phyloP scores from a whole-genome alignment of 2,113 vertebrate genomes.

The Eublepharis macularius region DNA sequence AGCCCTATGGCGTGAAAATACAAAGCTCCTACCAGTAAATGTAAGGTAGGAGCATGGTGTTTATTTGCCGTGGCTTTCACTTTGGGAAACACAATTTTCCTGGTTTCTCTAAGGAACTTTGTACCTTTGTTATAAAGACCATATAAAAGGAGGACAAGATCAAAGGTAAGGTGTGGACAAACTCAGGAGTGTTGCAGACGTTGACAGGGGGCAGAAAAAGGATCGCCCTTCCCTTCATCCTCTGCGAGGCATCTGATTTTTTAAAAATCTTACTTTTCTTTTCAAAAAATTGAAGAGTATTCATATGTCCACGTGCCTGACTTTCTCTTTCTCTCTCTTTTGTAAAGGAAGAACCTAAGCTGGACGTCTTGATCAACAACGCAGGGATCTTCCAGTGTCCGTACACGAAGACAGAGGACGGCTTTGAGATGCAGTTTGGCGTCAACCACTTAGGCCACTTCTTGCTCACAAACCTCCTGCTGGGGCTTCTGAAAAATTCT shows the following conservation, averaged over 20 bases:
- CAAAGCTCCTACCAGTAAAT: background rate
- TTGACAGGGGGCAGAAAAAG: background rate
- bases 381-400: slow-evolving; percentile 95
- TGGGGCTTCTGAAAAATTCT: slow-evolving; percentile 89
- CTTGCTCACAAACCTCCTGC: slow-evolving; percentile 91
- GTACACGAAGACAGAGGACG: slow-evolving; percentile 90
- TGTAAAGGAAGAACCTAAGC: slow-evolving; percentile 85
- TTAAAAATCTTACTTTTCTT: background rate
- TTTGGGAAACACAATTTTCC: background rate
- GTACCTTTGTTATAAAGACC: background rate
- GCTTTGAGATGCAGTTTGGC: slow-evolving; percentile 94
- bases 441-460: slow-evolving; percentile 97
- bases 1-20: too few relatives aligned
- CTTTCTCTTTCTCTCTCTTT: slow-evolving; percentile 46
- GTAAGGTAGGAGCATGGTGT: background rate
- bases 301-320: slow-evolving; percentile 12
- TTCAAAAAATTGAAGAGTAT: background rate
- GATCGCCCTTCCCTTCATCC: background rate
- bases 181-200: background rate
- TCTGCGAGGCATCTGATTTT: background rate
- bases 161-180: background rate
- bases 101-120: background rate
- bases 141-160: background rate
- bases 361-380: slow-evolving; percentile 94
- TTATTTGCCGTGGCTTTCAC: background rate